Conservation (phyloP, 1,140 invertebrate species). For the Pseudomyrmex concolor region DNA sequence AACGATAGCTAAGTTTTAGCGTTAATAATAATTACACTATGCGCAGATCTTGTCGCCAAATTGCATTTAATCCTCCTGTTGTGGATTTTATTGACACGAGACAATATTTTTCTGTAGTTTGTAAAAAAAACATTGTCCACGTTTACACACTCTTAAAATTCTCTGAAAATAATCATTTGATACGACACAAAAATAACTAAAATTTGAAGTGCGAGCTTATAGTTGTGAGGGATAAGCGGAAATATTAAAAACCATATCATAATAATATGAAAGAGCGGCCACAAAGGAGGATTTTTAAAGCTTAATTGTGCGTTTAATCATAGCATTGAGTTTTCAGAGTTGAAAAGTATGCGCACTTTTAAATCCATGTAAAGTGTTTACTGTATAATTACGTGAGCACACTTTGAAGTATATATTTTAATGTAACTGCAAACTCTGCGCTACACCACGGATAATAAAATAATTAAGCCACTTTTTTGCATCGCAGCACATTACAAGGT, state of each 20-base stretch:
- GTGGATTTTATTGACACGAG: slow-evolving; percentile 11
- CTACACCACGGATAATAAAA: neutral
- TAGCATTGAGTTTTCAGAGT: neutral
- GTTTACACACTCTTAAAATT: no score
- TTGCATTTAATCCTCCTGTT: slow-evolving; percentile 17
- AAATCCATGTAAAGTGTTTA: neutral
- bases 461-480: slow-evolving; percentile 28
- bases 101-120: slow-evolving; percentile 10
- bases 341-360: neutral
- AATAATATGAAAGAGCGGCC: slow-evolving; percentile 12
- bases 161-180: no score
- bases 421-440: slow-evolving; percentile 4
- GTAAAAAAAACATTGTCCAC: neutral
- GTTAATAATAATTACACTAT: slow-evolving; percentile 9
- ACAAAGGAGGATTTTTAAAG: slow-evolving; percentile 25
- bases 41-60: slow-evolving; percentile 9
- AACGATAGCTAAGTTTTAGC: slow-evolving; percentile 33
- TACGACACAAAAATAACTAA: no score
- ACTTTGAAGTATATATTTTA: slow-evolving; percentile 29
- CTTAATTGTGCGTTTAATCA: slow-evolving; percentile 6
- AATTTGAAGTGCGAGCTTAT: slow-evolving; percentile 27
- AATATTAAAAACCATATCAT: slow-evolving; percentile 25
- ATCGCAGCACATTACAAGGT: slow-evolving; percentile 25
- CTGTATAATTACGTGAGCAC: neutral
- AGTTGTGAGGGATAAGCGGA: slow-evolving; percentile 12